Percentiles rank a stretch among this genome's conserved stretches.
phyloP scores from a whole-genome alignment of 92 coral and sea anemone species.

The Pocillopora meandrina region DNA sequence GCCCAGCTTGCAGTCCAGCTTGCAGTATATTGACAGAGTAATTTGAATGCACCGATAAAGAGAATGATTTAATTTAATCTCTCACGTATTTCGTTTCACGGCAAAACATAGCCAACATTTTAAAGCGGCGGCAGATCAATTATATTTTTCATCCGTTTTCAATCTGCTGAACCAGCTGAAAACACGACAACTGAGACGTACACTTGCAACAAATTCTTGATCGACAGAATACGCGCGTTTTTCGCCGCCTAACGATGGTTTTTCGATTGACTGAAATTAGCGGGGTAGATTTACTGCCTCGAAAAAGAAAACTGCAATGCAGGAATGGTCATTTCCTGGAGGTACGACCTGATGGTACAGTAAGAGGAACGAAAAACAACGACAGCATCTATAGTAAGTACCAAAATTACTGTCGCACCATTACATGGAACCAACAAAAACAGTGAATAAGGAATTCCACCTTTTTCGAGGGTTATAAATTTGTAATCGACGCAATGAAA shows the following conservation, averaged over 20 bases:
- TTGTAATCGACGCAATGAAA: background rate
- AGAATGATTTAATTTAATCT: background rate
- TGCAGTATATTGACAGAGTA: constrained; percentile 12
- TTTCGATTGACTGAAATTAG: constrained; percentile 9
- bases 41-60: constrained; percentile 13
- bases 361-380: constrained; percentile 46
- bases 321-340: constrained; percentile 55
- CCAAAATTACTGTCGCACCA: background rate
- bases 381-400: constrained; percentile 55
- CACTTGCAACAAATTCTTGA: background rate
- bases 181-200: background rate
- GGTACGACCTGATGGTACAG: constrained; percentile 53
- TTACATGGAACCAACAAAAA: background rate
- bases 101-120: constrained; percentile 1
- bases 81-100: background rate
- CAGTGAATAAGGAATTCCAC: background rate
- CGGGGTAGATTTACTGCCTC: constrained; percentile 34
- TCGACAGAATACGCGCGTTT: background rate
- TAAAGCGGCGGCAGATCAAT: constrained; percentile 7
- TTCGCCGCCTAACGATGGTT: constrained; percentile 18
- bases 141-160: constrained; percentile 30
- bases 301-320: constrained; percentile 53
- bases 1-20: background rate
- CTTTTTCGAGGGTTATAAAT: background rate
- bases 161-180: background rate